A percentile compares a stretch with the other conserved stretches of the same genome.
These are phyloP conservation scores for Tetheella fluctuosa DNA, from an alignment of 2,888 invertebrate species.

Conservation along the genomic window DNA sequence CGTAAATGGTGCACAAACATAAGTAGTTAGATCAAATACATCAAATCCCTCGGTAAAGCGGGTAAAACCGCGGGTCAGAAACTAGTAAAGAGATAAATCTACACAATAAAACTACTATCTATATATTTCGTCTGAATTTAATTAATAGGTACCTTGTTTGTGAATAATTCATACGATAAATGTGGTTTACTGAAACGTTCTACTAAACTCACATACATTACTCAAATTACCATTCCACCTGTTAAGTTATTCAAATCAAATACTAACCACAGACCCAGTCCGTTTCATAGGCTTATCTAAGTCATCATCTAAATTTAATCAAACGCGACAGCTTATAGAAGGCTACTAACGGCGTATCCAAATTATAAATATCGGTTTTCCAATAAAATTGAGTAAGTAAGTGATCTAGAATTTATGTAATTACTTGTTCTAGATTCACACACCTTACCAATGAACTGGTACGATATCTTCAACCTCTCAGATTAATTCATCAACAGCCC, in stretches of 20 bases:
- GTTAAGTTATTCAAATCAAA: slow-evolving; percentile 21
- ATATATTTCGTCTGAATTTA: no score
- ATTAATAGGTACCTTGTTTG: no score
- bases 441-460: slow-evolving; percentile 11
- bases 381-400: not conserved
- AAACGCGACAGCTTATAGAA: slow-evolving; percentile 16
- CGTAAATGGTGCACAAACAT: no score
- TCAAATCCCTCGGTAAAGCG: no score
- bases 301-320: slow-evolving; percentile 33
- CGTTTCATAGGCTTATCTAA: slow-evolving; percentile 25
- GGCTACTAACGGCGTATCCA: slow-evolving; percentile 14
- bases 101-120: no score
- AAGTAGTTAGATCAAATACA: no score
- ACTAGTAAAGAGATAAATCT: no score
- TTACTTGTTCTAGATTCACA: slow-evolving; percentile 23
- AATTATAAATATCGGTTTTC: not conserved
- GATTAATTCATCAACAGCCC: no score
- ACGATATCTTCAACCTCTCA: no score
- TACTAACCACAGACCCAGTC: slow-evolving; percentile 6
- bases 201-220: slow-evolving; percentile 9
- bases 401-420: slow-evolving; percentile 11
- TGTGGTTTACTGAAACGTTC: slow-evolving; percentile 1
- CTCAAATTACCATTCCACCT: slow-evolving; percentile 20
- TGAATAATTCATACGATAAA: no score
- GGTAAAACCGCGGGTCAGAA: no score